A percentile compares a stretch with the other conserved stretches of the same genome.
phyloP scores from a whole-genome alignment of 2,797 vertebrate species.

The Etheostoma perlongum region DNA sequence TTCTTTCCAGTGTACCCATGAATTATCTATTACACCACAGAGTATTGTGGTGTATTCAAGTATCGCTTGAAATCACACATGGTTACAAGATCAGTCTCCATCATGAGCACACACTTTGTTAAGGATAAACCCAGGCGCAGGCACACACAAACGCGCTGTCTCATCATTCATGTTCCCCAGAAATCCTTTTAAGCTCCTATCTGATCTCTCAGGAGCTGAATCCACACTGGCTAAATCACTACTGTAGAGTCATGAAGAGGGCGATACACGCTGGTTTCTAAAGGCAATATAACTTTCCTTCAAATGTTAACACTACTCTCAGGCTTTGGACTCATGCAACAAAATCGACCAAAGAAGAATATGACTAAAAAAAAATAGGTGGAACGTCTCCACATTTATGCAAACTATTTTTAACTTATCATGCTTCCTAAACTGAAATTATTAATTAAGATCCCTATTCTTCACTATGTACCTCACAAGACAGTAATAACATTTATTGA shows the following conservation, averaged over 20 bases:
- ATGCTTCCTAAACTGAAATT: neutral
- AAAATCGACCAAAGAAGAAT: neutral
- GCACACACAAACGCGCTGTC: neutral
- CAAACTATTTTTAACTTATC: neutral
- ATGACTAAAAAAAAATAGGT: neutral
- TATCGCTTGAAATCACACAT: slow-evolving; percentile 25
- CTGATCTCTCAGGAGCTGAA: slow-evolving; percentile 46
- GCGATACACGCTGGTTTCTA: slow-evolving; percentile 3
- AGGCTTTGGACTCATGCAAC: neutral
- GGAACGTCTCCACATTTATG: neutral
- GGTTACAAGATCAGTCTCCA: slow-evolving; percentile 31
- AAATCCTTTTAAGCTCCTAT: slow-evolving; percentile 60
- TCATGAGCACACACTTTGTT: slow-evolving; percentile 17
- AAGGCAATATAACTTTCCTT: neutral
- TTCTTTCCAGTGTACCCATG: slow-evolving; percentile 16
- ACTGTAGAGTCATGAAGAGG: slow-evolving; percentile 23
- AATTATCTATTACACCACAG: slow-evolving; percentile 45
- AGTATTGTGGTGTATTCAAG: no score
- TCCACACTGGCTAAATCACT: slow-evolving; percentile 36
- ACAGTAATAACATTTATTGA: neutral
- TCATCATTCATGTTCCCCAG: slow-evolving; percentile 37
- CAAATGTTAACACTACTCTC: neutral
- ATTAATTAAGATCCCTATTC: neutral
- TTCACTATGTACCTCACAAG: neutral
- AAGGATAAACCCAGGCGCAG: neutral